A percentile compares a stretch with the other conserved stretches of the same genome.
Evolutionary conservation across 2,888 invertebrate genomes (phyloP).

Genomic region (Dugesia japonica): DNA sequence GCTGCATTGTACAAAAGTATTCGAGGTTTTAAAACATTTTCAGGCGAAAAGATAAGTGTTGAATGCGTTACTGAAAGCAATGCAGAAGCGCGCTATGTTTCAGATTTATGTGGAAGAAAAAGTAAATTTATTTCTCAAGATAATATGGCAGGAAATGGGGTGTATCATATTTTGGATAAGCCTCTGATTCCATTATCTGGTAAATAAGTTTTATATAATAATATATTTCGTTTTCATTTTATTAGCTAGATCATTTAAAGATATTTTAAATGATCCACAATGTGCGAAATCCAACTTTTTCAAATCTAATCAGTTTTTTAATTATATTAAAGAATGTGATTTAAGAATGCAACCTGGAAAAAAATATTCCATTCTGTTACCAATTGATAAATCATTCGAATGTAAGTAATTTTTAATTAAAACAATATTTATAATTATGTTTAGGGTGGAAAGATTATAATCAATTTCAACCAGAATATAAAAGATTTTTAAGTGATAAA

Average conservation of each 20-base stretch:
- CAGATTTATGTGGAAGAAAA: not conserved
- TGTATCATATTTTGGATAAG: not conserved
- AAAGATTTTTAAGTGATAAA: slow-evolving; percentile 28
- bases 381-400: slow-evolving; percentile 12
- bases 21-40: not conserved
- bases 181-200: not conserved
- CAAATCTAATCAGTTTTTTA: not conserved
- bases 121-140: slow-evolving; percentile 4
- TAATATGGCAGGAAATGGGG: slow-evolving; percentile 24
- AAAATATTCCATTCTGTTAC: slow-evolving; percentile 17
- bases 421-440: not conserved
- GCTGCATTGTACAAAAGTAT: not conserved
- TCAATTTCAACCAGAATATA: slow-evolving; percentile 10
- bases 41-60: not conserved
- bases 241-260: not conserved
- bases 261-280: not conserved
- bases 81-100: not conserved
- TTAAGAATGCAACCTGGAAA: slow-evolving; percentile 5
- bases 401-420: slow-evolving; percentile 23
- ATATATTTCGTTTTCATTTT: not conserved
- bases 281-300: not conserved
- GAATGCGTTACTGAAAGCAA: not conserved
- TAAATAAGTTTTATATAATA: not conserved
- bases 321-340: slow-evolving; percentile 14
- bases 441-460: slow-evolving; percentile 25